Percentiles rank a stretch among this genome's conserved stretches.
phyloP scores from a whole-genome alignment of 1,140 invertebrate species.

The Saxidomus purpurata region DNA sequence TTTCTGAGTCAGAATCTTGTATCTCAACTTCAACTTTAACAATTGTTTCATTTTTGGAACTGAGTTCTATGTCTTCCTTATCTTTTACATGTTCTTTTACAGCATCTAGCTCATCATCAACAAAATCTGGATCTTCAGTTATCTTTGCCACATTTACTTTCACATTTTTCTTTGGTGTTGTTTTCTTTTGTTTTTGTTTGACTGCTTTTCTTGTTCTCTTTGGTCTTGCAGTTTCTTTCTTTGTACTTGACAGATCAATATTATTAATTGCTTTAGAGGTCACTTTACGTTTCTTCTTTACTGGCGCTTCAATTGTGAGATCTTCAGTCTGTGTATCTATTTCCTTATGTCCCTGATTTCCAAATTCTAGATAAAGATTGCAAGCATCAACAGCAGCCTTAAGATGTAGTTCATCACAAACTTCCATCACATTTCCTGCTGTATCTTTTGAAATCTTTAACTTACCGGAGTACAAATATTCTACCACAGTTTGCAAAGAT shows the following conservation, averaged over 20 bases:
- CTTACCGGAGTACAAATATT: slow-evolving; percentile 50
- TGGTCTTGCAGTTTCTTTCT: background rate
- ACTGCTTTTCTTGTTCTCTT: background rate
- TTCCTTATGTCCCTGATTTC: background rate
- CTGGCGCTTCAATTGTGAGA: background rate
- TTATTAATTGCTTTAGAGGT: background rate
- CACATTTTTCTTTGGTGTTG: background rate
- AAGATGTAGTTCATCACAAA: slow-evolving; percentile 54
- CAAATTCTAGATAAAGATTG: slow-evolving; percentile 29
- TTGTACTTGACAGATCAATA: background rate
- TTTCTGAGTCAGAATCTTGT: background rate
- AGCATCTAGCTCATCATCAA: background rate
- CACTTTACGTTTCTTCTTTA: slow-evolving; percentile 32
- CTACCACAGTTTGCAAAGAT: slow-evolving; percentile 17
- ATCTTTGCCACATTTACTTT: background rate
- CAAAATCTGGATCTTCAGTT: background rate
- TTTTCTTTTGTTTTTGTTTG: background rate
- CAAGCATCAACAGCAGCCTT: slow-evolving; percentile 34
- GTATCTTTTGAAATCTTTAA: slow-evolving; percentile 27
- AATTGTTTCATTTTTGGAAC: background rate
- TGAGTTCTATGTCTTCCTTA: background rate
- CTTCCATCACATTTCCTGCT: slow-evolving; percentile 27
- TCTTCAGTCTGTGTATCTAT: background rate
- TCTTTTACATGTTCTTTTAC: background rate
- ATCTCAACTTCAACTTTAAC: slow-evolving; percentile 25